Base-by-base conservation (phyloP, 2,113 vertebrate genomes). In the Equus przewalskii region DNA sequence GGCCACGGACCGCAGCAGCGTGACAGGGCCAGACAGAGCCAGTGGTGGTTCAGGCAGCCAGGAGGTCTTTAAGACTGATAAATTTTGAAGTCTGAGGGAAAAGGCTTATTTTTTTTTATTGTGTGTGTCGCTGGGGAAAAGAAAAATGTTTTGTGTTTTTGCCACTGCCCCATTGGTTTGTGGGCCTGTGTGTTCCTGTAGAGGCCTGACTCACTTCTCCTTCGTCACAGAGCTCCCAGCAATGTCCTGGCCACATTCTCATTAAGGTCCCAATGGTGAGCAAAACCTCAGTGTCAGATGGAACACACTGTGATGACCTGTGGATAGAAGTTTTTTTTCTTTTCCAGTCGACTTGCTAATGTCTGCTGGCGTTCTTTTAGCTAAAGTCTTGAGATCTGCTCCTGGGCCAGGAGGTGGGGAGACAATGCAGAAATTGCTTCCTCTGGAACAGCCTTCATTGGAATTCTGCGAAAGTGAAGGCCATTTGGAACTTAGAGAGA, bases 181-280 rank as follows among this genome's bases (percentile, higher is more conserved):
- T 89, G 79, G 6, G 51, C 10, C 0, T 46, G 5, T 79, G 1
- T 16, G 41, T 96, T 96, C 84, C 93, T 89, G 83, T 15, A 30
- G 81, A 97, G 91, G 36, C 76, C 80, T 91, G 96, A 79, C 67
- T 81, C 62, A 95, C 33, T 95, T 16, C 22, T 98, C 93, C 46
- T 95, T 89, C 96, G 70, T 96, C 96, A 90, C 92, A 95, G 97
- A 97, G 89, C 92, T 96, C 56, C 33, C 89, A 3, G 0, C 73
- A 81, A 92, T 91, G 91, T 84, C 98, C 91, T 69, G 96, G 96
- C 92, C 88, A 90, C 75, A 14, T 97, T 98, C 93, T 97, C 86
- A 93, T 98, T 90, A 97, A 93, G 85, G 96, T 96, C 82, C 1
- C 18, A 21, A 91, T 46, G 64, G 86, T 94, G 94, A 98, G 97